Evolutionary conservation across 2,888 invertebrate species (phyloP).

Genomic region (Galeruca laticollis): DNA sequence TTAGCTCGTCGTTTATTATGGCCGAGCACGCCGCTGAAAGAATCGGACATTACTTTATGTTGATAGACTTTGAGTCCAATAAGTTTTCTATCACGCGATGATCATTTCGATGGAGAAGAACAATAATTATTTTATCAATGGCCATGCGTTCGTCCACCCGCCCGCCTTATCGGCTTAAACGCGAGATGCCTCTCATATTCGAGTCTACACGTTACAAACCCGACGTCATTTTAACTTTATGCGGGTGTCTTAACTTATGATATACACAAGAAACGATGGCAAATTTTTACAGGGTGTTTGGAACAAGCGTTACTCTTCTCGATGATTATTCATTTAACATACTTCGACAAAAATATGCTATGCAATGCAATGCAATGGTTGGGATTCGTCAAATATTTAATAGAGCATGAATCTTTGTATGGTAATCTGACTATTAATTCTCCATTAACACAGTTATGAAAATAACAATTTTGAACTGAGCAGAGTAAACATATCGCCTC

Average conservation of each 20-base stretch:
- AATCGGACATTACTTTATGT: conserved; percentile 58
- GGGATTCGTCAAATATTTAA: too few relatives aligned
- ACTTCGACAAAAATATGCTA: too few relatives aligned
- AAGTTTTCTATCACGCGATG: conserved; percentile 51
- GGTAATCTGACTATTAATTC: too few relatives aligned
- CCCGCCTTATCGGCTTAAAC: conserved; percentile 10
- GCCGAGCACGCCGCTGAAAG: conserved; percentile 10
- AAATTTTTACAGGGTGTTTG: conserved; percentile 34
- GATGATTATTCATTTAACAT: too few relatives aligned
- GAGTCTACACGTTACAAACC: conserved; percentile 14
- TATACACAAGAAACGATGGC: conserved; percentile 47
- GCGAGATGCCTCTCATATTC: conserved; percentile 13
- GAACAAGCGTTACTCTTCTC: background rate
- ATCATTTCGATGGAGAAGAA: conserved; percentile 44
- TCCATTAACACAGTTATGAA: too few relatives aligned
- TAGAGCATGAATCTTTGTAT: too few relatives aligned
- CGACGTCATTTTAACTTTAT: conserved; percentile 42
- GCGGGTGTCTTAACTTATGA: conserved; percentile 51
- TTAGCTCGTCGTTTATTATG: background rate
- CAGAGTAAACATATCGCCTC: too few relatives aligned
- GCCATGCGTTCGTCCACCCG: conserved; percentile 20
- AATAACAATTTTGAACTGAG: too few relatives aligned
- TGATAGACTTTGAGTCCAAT: conserved; percentile 57
- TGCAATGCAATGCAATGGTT: too few relatives aligned
- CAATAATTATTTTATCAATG: conserved; percentile 50